phyloP scores from a whole-genome alignment of 2,888 invertebrate species.

The Acrocyrtus sp. region DNA sequence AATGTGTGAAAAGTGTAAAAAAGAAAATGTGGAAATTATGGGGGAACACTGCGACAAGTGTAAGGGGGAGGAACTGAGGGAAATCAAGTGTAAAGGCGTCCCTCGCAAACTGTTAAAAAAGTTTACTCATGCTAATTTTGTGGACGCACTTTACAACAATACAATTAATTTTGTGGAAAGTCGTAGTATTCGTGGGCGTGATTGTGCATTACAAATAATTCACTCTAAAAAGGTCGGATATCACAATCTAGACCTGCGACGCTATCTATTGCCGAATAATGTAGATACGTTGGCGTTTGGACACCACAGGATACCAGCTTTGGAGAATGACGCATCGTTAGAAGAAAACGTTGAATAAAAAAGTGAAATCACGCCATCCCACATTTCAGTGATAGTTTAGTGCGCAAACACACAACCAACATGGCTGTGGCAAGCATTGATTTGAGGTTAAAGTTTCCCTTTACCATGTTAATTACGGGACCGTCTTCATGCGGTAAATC shows the following conservation, averaged over 20 bases:
- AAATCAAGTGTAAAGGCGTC: conserved; percentile 1
- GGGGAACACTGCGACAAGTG: not conserved
- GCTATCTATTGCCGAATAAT: not conserved
- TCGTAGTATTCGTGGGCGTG: not conserved
- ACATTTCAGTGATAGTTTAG: too few species aligned
- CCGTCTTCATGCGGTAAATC: not conserved
- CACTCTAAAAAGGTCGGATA: not conserved
- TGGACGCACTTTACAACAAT: not conserved
- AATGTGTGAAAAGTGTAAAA: conserved; percentile 1
- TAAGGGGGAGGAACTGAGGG: not conserved
- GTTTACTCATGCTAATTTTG: not conserved
- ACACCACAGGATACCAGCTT: not conserved
- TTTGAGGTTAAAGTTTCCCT: not conserved
- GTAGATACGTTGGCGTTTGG: conserved; percentile 3
- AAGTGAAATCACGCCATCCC: too few species aligned
- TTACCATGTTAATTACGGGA: not conserved
- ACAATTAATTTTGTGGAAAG: not conserved
- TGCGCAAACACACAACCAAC: too few species aligned
- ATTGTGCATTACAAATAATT: not conserved
- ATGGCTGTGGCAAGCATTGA: not conserved
- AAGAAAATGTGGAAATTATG: not conserved
- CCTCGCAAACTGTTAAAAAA: not conserved
- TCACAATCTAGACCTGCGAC: not conserved
- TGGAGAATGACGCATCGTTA: too few species aligned
- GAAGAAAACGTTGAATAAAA: too few species aligned